Evolutionary conservation across 2,888 invertebrate species (phyloP), one percentile per base, ranked within the genome.

Genomic region (Physocephala rufipes): DNA sequence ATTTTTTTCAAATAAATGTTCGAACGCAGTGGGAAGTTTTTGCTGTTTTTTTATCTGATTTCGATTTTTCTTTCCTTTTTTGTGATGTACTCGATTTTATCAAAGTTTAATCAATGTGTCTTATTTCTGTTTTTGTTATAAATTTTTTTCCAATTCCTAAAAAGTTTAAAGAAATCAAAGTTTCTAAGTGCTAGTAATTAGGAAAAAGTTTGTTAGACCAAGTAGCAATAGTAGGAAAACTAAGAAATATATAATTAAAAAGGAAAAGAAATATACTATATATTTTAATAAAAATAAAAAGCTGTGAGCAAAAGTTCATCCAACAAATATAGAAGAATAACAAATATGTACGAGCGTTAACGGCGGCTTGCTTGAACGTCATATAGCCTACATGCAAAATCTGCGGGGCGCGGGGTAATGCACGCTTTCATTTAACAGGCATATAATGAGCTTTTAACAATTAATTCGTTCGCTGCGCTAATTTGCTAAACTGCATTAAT

Each of bases 1-100:
- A n/a, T 80, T 36, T 36, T 9, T 9, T 36, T 36, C 9, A 36
- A 79, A 79, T 81, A 78, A 79, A 80, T 82, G 79, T 81, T 78
- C 82, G 85, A 84, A 84, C 85, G 85, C 85, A 85, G 85, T 85
- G 85, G 85, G 85, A 85, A 85, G 85, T 85, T 85, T 79, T 83
- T 84, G 82, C 83, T 82, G 83, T 84, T 82, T 83, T 80, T 81
- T 70, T 71, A 67, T 73, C 75, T 76, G 62, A 71, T 74, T 71
- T 43, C 71, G 36, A 70, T 62, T 9, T 59, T n/a, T 59, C 19
- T 68, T 63, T n/a, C n/a, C n/a, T n/a, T n/a, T n/a, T n/a, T 59
- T 63, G 51, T 59, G 47, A 26, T 59, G 55, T 59, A 58, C 55
- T 62, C 65, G 53, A 68, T 49, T 61, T 65, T 30, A 64, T 53